Base-by-base conservation (phyloP, 2,113 vertebrate species). In the Brienomyrus longianalis region DNA sequence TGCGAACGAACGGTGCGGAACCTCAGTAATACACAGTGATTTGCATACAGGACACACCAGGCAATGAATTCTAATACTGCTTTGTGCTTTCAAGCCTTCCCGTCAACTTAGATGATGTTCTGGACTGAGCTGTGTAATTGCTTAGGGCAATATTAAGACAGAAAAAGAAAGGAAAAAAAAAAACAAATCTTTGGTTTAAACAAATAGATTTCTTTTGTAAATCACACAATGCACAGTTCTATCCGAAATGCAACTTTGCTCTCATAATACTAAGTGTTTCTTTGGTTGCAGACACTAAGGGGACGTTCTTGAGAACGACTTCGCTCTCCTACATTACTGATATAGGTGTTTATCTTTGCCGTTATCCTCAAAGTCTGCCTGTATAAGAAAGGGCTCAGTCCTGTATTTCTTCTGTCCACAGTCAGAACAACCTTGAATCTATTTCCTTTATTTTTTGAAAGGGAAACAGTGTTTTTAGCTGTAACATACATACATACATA, bases 141-240 rank as follows among this genome's bases (percentile, higher is more conserved):
- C 48, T 56, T 39, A 87, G 86, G 88, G 83, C 31, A 70, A 77
- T 77, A 87, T 3, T 43, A 86, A 87, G 80, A 66, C 35, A 56
- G 27, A 51, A 83, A 70, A 43, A 13, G 35, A 74, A 66, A 54
- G 2, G 35, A 74, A 66, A 54, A 13, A 11, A 13, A 50, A 50
- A 59, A 85, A 80, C n/a, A 90, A 91, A 80, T 92, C 91, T 93
- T 93, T 92, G 93, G 92, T 92, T 92, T 88, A 66, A 92, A 89
- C 85, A 51, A 92, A 90, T 91, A 39, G 54, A 87, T 88, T 85
- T 70, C 27, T 70, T 47, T 48, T 66, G 19, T n/a, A 83, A 9
- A 74, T 48, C 83, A 84, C 35, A 54, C 31, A 83, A 56, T 39
- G 50, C 70, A 90, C 51, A 83, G 52, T 87, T 88, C 43, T 59